phyloP scores from a whole-genome alignment of 2,888 invertebrate species.

The Apotomis betuletana region DNA sequence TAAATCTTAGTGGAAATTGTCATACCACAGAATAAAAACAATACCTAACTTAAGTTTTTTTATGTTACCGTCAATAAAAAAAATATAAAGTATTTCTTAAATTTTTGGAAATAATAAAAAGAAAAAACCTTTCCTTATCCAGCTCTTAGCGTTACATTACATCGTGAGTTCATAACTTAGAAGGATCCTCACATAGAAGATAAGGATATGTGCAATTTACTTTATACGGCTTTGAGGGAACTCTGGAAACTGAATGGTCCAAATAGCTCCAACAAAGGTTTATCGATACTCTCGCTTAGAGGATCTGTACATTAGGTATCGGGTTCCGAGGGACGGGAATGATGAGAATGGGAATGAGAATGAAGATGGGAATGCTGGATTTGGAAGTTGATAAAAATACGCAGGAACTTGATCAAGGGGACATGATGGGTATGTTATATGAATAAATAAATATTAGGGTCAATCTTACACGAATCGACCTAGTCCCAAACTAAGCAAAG shows the following conservation, averaged over 20 bases:
- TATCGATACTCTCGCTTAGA: conserved; percentile 56
- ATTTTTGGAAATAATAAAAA: too few relatives aligned
- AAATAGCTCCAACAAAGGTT: conserved; percentile 61
- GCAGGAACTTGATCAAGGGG: too few relatives aligned
- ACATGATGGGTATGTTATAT: too few relatives aligned
- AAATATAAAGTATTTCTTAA: too few relatives aligned
- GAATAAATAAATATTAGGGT: too few relatives aligned
- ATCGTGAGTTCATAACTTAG: conserved; percentile 68
- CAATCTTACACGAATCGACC: too few relatives aligned
- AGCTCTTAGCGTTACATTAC: conserved; percentile 46
- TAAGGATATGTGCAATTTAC: conserved; percentile 70
- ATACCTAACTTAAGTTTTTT: too few relatives aligned
- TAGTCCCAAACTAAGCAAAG: too few relatives aligned
- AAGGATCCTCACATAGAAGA: conserved; percentile 51
- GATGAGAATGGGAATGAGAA: conserved; percentile 26
- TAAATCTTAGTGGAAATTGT: too few relatives aligned
- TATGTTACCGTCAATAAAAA: too few relatives aligned
- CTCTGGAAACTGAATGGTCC: conserved; percentile 51
- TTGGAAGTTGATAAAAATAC: too few relatives aligned
- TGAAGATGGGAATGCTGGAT: conserved; percentile 32
- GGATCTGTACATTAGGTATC: conserved; percentile 51
- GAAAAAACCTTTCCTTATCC: conserved; percentile 12
- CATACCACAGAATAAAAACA: too few relatives aligned
- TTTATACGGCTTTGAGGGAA: conserved; percentile 54
- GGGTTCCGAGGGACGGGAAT: conserved; percentile 32